phyloP scores from a whole-genome alignment of 53 echinoderm and acorn worm genomes.

The Patiria pectinifera region DNA sequence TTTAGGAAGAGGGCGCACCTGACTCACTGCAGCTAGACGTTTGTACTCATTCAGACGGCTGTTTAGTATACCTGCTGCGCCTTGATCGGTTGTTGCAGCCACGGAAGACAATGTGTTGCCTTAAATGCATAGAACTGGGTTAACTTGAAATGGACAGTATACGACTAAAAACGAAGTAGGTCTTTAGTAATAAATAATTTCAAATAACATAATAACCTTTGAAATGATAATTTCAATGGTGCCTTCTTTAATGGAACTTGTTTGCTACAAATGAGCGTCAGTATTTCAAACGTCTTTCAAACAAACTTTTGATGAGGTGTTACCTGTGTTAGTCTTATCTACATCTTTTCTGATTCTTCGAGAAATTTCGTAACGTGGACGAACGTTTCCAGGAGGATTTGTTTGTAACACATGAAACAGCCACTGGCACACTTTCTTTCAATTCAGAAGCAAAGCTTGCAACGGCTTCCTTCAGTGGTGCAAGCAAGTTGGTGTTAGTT shows the following conservation, averaged over 20 bases:
- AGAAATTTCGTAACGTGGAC: background rate
- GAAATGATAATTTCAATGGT: too few relatives aligned
- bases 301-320: too few relatives aligned
- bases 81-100: background rate
- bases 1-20: background rate
- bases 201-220: too few relatives aligned
- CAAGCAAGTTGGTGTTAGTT: background rate
- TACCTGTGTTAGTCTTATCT: too few relatives aligned
- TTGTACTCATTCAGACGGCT: background rate
- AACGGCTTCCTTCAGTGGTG: background rate
- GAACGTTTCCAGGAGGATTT: background rate
- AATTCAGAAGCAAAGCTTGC: background rate
- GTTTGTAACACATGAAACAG: background rate
- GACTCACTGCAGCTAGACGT: background rate
- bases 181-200: too few relatives aligned
- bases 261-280: too few relatives aligned
- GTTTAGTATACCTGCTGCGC: background rate
- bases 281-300: too few relatives aligned
- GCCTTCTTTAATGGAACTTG: too few relatives aligned
- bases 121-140: background rate
- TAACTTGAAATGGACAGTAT: too few relatives aligned
- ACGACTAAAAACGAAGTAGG: too few relatives aligned
- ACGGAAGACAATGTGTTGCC: background rate
- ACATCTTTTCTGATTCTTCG: background rate
- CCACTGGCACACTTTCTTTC: background rate